Conservation (phyloP, 1,140 invertebrate species). For the Cylas formicarius region DNA sequence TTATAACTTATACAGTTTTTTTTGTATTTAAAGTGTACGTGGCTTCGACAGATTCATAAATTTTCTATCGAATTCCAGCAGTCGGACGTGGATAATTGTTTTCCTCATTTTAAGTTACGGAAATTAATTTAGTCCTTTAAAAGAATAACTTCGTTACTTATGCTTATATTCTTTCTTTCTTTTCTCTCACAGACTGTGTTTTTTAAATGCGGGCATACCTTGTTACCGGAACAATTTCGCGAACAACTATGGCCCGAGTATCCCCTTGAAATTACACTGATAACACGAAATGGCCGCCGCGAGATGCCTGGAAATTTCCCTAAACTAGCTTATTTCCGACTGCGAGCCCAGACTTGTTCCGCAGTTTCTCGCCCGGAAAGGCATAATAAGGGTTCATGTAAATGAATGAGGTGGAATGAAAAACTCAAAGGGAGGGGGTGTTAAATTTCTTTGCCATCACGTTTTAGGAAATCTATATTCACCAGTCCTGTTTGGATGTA, state of each 20-base stretch:
- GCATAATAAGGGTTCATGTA: slow-evolving; percentile 23
- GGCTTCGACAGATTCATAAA: too few relatives aligned
- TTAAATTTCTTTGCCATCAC: slow-evolving; percentile 21
- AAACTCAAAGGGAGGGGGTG: slow-evolving; percentile 22
- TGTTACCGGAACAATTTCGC: slow-evolving; percentile 23
- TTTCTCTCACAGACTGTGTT: slow-evolving; percentile 9
- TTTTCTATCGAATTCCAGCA: too few relatives aligned
- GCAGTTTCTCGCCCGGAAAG: slow-evolving; percentile 7
- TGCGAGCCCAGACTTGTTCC: too few relatives aligned
- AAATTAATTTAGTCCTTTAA: too few relatives aligned
- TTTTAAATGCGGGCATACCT: slow-evolving; percentile 19
- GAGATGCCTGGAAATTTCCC: slow-evolving; percentile 23
- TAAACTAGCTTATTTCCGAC: slow-evolving; percentile 12
- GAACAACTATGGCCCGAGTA: slow-evolving; percentile 22
- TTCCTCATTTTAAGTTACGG: too few relatives aligned
- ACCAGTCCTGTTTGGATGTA: too few relatives aligned
- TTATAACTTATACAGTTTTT: too few relatives aligned
- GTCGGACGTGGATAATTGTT: too few relatives aligned
- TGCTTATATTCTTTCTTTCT: too few relatives aligned
- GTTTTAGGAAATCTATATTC: too few relatives aligned
- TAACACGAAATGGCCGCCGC: slow-evolving; percentile 24
- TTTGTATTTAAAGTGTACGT: too few relatives aligned
- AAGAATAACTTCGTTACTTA: too few relatives aligned
- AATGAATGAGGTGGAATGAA: slow-evolving; percentile 20
- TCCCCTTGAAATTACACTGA: slow-evolving; percentile 22